Evolutionary conservation across 2,113 vertebrate genomes (phyloP), one percentile per base, ranked within the genome.

Genomic region (Speoplatyrhinus poulsoni): DNA sequence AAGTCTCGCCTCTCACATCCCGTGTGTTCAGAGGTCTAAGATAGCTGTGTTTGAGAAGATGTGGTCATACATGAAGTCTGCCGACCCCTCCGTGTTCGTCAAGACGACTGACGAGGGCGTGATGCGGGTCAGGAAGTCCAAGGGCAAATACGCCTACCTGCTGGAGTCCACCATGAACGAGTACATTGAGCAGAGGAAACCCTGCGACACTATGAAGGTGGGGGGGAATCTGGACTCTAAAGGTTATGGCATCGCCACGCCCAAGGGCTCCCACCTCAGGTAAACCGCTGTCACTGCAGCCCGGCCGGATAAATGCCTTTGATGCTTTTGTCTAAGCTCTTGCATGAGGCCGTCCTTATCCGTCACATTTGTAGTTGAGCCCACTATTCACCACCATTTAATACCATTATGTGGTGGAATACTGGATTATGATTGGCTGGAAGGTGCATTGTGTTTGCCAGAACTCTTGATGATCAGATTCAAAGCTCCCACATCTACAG

Each of bases 31-130:
- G 92, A 92, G 98, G 85, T 99, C 98, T 46, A 99, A 99, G 92
- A 99, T 99, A 4, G 98, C 98, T 0, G 98, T 99, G 73, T 99
- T 99, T 90, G 98, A 99, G 93, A 99, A 99, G 92, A 99, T 99
- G 96, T 99, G 98, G 98, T 98, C 98, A 0, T 99, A 99, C 87
- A 99, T 99, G 98, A 99, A 98, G 87, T 95, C 96, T 7, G 97
- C 97, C 0, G 96, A 99, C 70, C 97, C 98, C 17, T 97, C 96
- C 0, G 97, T 99, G 90, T 99, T 99, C 80, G 98, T 99, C 83
- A 95, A 96, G 91, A 99, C 98, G 2, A 99, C 97, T 0, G 96
- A 98, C 83, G 98, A 99, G 82, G 98, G 98, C 1, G 97, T 99
- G 83, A 95, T 96, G 79, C 91, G 96, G 67, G 97, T 99, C 86